A percentile compares a stretch with the other conserved stretches of the same genome.
Evolutionary conservation across 2,888 invertebrate species (phyloP).

Genomic region (Perithous albicinctus): DNA sequence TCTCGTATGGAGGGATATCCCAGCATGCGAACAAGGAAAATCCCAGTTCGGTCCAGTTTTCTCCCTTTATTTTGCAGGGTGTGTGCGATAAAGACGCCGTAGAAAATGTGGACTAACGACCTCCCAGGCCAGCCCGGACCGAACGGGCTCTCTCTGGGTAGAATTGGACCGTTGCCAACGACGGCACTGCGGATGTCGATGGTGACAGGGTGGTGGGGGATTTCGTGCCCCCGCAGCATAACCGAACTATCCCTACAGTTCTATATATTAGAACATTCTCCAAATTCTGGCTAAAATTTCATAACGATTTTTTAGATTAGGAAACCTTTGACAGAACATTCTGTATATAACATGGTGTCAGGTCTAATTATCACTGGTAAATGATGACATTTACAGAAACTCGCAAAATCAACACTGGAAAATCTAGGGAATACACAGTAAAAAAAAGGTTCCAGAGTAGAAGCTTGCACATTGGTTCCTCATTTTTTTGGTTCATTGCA

Average conservation of each 20-base stretch:
- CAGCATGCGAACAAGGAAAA: neutral
- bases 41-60: constrained; percentile 14
- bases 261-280: constrained; percentile 35
- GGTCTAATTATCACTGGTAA: too few relatives aligned
- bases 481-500: too few relatives aligned
- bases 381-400: too few relatives aligned
- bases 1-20: neutral
- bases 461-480: too few relatives aligned
- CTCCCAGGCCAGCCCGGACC: constrained; percentile 44
- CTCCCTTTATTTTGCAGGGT: constrained; percentile 37
- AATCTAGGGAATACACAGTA: too few relatives aligned
- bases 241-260: constrained; percentile 55
- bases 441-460: too few relatives aligned
- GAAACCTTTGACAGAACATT: too few relatives aligned
- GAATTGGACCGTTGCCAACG: constrained; percentile 80
- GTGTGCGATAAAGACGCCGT: constrained; percentile 68
- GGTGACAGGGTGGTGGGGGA: constrained; percentile 72
- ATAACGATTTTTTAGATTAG: too few relatives aligned
- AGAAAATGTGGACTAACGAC: constrained; percentile 70
- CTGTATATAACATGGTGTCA: too few relatives aligned
- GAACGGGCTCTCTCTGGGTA: constrained; percentile 64
- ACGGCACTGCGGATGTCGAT: constrained; percentile 84
- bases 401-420: too few relatives aligned
- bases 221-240: constrained; percentile 52
- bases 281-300: constrained; percentile 5